Evolutionary conservation across 2,797 vertebrate genomes (phyloP).

Genomic region (Danio albolineatus): DNA sequence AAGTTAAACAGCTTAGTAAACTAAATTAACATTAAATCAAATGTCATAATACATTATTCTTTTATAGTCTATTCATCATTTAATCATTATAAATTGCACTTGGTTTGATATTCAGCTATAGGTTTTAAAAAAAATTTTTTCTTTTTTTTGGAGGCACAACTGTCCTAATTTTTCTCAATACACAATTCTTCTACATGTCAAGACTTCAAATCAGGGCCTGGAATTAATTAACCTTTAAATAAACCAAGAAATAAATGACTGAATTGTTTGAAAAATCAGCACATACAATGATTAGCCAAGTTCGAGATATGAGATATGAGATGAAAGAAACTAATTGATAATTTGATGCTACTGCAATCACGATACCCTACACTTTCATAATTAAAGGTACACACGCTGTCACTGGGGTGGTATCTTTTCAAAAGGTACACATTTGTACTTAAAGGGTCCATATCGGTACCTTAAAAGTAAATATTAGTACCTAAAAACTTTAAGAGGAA

Average conservation of each 20-base stretch:
- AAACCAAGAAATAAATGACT: constrained; percentile 1
- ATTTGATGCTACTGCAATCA: too few relatives aligned
- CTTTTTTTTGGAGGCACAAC: neutral
- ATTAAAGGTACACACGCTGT: too few relatives aligned
- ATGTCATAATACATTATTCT: too few relatives aligned
- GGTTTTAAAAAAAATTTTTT: neutral
- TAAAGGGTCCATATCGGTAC: too few relatives aligned
- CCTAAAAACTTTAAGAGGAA: too few relatives aligned
- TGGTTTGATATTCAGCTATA: neutral
- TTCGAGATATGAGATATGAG: neutral
- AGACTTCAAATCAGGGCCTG: neutral
- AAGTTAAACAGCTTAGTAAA: neutral
- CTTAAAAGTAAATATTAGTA: too few relatives aligned
- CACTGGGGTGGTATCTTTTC: too few relatives aligned
- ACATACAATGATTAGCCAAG: neutral
- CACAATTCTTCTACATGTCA: neutral
- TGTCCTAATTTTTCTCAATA: neutral
- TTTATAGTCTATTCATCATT: neutral
- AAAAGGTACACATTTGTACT: too few relatives aligned
- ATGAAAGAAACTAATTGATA: neutral
- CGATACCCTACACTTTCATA: too few relatives aligned
- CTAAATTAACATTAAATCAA: too few relatives aligned
- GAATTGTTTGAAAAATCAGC: neutral
- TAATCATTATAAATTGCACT: neutral
- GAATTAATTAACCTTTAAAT: neutral